Evolutionary conservation across 2,113 vertebrate genomes (phyloP), one percentile per base, ranked within the genome.

Genomic region (Diphyllodes magnificus): DNA sequence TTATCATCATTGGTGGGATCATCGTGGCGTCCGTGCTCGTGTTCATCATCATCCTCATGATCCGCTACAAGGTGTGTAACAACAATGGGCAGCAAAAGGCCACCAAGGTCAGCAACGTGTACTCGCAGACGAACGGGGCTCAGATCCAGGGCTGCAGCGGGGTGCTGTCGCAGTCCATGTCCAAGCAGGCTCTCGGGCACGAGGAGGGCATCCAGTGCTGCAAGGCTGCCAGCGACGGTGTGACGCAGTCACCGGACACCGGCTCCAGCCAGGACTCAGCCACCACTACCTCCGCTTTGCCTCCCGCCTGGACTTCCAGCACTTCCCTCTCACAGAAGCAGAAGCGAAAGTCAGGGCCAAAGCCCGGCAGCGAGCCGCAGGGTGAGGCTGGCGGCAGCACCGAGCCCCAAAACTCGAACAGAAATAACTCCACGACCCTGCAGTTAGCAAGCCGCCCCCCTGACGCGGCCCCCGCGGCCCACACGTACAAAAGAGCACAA

Each of bases 1-100:
- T 99, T 95, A 99, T 99, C 97, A 99, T 99, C 97, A 99, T 99
- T 10, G 99, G 99, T 50, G 99, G 99, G 83, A 99, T 99, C 94
- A 99, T 99, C 7, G 99, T 99, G 84, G 99, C 99, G 8, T 99
- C 99, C 0, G 99, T 99, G 93, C 98, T 99, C 8, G 98, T 99
- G 92, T 99, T 99, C 98, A 99, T 99, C 98, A 99, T 99, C 95
- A 99, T 99, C 97, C 98, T 99, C 80, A 99, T 99, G 99, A 99
- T 99, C 95, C 99, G 99, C 49, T 99, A 99, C 98, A 99, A 99
- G 97, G 99, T 99, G 95, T 99, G 99, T 44, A 99, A 99, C 97
- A 98, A 96, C 49, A 98, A 99, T 0, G 98, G 99, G 44, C 96
- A 97, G 39, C 98, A 98, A 75, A 99, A 99, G 97, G 98, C 98